These are phyloP conservation scores for Philonicus albiceps DNA, from an alignment of 2,888 invertebrate species.

Conservation along the genomic window DNA sequence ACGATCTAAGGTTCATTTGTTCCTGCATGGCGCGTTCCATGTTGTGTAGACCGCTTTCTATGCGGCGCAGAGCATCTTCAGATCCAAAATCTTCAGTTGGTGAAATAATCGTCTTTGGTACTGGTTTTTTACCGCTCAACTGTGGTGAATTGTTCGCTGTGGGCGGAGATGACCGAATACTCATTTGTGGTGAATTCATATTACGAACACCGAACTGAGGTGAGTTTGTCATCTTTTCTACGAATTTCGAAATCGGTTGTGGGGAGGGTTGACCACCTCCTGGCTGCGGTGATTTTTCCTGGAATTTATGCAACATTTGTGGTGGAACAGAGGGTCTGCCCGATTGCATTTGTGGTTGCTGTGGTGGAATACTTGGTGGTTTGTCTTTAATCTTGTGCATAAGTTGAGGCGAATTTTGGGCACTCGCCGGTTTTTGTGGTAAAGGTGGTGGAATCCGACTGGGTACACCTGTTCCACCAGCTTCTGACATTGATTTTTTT, in stretches of 20 bases:
- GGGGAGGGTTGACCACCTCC: neutral
- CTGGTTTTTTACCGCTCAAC: constrained; percentile 27
- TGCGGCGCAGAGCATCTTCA: constrained; percentile 62
- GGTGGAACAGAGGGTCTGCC: constrained; percentile 44
- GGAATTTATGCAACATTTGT: constrained; percentile 48
- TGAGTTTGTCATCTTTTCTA: constrained; percentile 47
- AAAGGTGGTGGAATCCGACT: constrained; percentile 57
- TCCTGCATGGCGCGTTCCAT: constrained; percentile 65
- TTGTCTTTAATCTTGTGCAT: constrained; percentile 59
- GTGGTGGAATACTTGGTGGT: constrained; percentile 40
- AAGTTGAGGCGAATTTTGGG: constrained; percentile 59
- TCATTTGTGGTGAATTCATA: constrained; percentile 50
- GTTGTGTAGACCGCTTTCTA: constrained; percentile 62
- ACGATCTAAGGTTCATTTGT: constrained; percentile 61
- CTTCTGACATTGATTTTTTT: constrained; percentile 56
- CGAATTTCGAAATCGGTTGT: constrained; percentile 39
- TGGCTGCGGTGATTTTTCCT: constrained; percentile 16
- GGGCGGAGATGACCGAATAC: constrained; percentile 48
- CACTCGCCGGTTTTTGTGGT: constrained; percentile 60
- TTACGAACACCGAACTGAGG: constrained; percentile 44
- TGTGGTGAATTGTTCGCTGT: constrained; percentile 50
- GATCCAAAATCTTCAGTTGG: constrained; percentile 63
- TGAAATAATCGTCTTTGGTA: constrained; percentile 50
- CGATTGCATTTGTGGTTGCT: constrained; percentile 34
- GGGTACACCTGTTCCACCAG: constrained; percentile 51